These are phyloP conservation scores for Holothuria scabra DNA, from an alignment of 53 echinoderm and acorn worm genomes.

Conservation along the genomic window DNA sequence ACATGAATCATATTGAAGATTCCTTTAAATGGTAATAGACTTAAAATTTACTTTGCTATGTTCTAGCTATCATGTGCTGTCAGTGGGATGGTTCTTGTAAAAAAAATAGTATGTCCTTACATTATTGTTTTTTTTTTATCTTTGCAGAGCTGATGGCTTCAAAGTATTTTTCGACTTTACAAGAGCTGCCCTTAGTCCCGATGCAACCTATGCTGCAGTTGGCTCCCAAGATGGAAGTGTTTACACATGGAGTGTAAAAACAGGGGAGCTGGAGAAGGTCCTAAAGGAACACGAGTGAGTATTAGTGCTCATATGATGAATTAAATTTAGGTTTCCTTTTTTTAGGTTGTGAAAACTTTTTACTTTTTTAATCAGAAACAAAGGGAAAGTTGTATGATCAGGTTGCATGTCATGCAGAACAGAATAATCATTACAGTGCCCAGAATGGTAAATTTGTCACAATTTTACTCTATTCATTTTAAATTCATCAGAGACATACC, in stretches of 20 bases:
- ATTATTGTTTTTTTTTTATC: not conserved
- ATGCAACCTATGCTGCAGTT: constrained; percentile 73
- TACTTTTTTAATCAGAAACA: no score
- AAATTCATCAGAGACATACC: no score
- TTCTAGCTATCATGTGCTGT: not conserved
- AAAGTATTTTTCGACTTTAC: constrained; percentile 88
- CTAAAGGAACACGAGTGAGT: constrained; percentile 91
- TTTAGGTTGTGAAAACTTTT: no score
- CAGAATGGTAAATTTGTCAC: no score
- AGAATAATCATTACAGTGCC: no score
- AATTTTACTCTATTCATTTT: no score
- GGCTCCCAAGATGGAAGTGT: constrained; percentile 93
- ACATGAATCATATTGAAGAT: no score
- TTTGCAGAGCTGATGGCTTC: constrained; percentile 87
- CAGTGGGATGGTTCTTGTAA: not conserved
- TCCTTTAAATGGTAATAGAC: no score
- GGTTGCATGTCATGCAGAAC: no score
- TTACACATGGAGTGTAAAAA: constrained; percentile 81
- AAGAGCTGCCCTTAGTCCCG: constrained; percentile 95
- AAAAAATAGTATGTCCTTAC: not conserved
- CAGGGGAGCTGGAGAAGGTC: constrained; percentile 71
- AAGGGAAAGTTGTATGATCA: no score
- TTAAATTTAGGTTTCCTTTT: no score
- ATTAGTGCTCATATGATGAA: no score
- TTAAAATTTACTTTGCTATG: not conserved